A percentile compares a stretch with the other conserved stretches of the same genome.
These are phyloP conservation scores for Cataglyphis cursor DNA, from an alignment of 2,888 invertebrate species.

Conservation along the genomic window DNA sequence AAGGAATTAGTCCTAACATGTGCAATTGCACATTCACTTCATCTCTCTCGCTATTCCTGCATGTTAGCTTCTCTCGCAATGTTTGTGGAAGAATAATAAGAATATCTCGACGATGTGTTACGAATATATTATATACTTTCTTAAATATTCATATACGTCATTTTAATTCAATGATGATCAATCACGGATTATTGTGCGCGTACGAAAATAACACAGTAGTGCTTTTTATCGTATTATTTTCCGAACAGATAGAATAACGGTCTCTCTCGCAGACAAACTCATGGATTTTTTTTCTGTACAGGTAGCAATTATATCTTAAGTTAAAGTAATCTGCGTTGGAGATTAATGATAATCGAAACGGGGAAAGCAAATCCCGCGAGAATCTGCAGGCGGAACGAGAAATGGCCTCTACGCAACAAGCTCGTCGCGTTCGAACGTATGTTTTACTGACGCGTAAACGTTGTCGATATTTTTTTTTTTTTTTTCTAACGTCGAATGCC, in stretches of 20 bases:
- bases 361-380: conserved; percentile 35
- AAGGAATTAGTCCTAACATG: conserved; percentile 19
- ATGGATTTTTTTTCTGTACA: neutral
- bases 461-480: neutral
- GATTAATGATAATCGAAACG: conserved; percentile 41
- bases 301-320: conserved; percentile 32
- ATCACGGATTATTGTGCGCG: neutral
- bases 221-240: neutral
- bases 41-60: neutral
- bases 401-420: conserved; percentile 18
- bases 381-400: conserved; percentile 44
- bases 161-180: neutral
- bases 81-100: neutral
- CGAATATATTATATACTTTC: neutral
- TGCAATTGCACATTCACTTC: neutral
- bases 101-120: neutral
- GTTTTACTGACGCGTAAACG: neutral
- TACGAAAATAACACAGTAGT: neutral
- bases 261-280: neutral
- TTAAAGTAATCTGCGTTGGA: conserved; percentile 20
- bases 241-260: neutral
- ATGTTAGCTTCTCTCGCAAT: neutral
- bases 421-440: conserved; percentile 9
- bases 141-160: neutral
- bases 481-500: neutral